Percentiles rank a stretch among this genome's conserved stretches.
Conservation (phyloP, 1,140 invertebrate genomes). For the Sycophaga agraensis region DNA sequence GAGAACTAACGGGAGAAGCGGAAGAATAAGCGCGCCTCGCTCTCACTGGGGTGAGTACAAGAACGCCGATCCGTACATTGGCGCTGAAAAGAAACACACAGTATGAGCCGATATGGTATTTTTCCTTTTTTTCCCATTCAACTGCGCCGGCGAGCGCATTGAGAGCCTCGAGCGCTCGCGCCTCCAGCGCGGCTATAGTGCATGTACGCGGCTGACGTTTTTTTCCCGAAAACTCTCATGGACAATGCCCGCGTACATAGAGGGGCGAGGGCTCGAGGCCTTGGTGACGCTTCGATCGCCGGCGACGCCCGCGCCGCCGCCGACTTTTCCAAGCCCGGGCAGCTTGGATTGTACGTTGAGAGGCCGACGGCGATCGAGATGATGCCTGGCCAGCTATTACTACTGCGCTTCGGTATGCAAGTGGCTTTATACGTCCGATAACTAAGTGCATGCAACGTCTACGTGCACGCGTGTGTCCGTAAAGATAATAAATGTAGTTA, state of each 20-base stretch:
- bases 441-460: conserved; percentile 38
- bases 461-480: conserved; percentile 32
- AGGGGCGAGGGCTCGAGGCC: conserved; percentile 23
- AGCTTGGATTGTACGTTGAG: no score
- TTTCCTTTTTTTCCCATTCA: no score
- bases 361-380: no score
- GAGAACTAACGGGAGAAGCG: conserved; percentile 45
- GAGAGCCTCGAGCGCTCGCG: conserved; percentile 27
- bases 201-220: no score
- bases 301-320: no score
- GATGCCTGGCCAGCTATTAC: no score
- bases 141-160: no score
- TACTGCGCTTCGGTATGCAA: neutral
- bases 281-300: neutral
- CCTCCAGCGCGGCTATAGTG: neutral
- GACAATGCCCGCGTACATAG: neutral
- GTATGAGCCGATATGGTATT: conserved; percentile 38
- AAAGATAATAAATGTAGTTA: no score
- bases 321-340: no score
- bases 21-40: conserved; percentile 41
- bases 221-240: neutral
- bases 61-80: conserved; percentile 50
- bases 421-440: no score
- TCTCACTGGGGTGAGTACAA: conserved; percentile 50
- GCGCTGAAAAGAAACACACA: conserved; percentile 54